Conservation (phyloP, 1,140 invertebrate species). For the Papilio dardanus region DNA sequence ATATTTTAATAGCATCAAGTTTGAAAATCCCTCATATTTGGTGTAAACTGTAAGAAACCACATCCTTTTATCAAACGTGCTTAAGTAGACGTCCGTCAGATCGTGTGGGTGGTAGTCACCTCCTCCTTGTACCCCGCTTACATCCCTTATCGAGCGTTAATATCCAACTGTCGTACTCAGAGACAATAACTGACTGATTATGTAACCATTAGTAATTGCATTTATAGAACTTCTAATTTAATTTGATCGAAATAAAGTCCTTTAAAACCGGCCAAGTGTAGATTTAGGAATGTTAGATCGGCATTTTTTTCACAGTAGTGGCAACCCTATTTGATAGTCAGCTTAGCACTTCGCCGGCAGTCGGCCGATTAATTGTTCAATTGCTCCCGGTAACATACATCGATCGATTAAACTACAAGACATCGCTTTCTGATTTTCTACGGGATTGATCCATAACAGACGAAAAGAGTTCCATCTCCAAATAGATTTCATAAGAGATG, state of each 20-base stretch:
- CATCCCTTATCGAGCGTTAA: background rate
- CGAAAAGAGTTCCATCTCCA: no score
- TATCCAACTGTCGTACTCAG: background rate
- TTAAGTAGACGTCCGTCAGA: conserved; percentile 49
- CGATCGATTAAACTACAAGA: background rate
- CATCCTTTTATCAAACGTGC: conserved; percentile 42
- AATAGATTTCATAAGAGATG: background rate
- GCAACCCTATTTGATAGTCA: conserved; percentile 14
- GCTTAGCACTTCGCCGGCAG: conserved; percentile 21
- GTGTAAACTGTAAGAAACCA: background rate
- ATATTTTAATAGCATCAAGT: no score
- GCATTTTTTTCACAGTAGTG: no score
- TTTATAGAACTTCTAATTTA: no score
- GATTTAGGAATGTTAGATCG: no score
- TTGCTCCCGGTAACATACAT: conserved; percentile 2
- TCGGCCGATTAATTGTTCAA: conserved; percentile 24
- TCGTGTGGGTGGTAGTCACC: conserved; percentile 37
- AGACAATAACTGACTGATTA: background rate
- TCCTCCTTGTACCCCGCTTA: background rate
- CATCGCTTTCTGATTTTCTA: no score
- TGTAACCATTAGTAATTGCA: no score
- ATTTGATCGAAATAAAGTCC: no score
- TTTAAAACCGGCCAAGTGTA: no score
- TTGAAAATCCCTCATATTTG: background rate
- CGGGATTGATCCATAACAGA: no score